phyloP scores from a whole-genome alignment of 1,140 invertebrate genomes.

The Bilobella aurantiaca region DNA sequence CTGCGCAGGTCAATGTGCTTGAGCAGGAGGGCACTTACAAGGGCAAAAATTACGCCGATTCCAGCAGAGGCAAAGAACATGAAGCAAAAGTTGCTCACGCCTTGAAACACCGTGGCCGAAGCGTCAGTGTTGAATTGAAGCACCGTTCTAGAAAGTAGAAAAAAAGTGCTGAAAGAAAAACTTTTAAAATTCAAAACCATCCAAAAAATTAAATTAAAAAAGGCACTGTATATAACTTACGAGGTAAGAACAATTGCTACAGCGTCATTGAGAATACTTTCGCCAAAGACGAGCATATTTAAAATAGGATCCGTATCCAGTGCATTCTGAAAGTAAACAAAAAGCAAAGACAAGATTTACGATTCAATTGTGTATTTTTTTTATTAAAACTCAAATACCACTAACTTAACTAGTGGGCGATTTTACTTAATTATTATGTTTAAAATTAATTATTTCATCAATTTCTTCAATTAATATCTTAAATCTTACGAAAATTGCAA shows the following conservation, averaged over 20 bases:
- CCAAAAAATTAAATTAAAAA: too few species aligned
- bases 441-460: too few species aligned
- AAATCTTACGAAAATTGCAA: constrained; percentile 95
- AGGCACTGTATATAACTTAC: too few species aligned
- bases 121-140: constrained; percentile 58
- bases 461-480: constrained; percentile 72
- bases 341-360: too few species aligned
- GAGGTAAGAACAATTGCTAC: constrained; percentile 95
- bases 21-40: constrained; percentile 79
- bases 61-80: constrained; percentile 98
- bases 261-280: constrained; percentile 95
- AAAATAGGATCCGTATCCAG: constrained; percentile 51
- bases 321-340: constrained; percentile 44
- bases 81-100: constrained; percentile 80
- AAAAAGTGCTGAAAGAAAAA: constrained; percentile 3
- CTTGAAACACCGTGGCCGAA: constrained; percentile 76
- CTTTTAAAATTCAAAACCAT: constrained; percentile 47
- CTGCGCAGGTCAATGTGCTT: constrained; percentile 84
- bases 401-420: too few species aligned
- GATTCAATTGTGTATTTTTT: neutral
- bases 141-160: constrained; percentile 39
- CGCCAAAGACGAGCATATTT: constrained; percentile 61
- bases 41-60: constrained; percentile 89
- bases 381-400: too few species aligned
- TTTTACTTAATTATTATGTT: too few species aligned